Evolutionary conservation across 2,797 vertebrate genomes (phyloP).

Genomic region (Poeciliopsis paucimaculata): DNA sequence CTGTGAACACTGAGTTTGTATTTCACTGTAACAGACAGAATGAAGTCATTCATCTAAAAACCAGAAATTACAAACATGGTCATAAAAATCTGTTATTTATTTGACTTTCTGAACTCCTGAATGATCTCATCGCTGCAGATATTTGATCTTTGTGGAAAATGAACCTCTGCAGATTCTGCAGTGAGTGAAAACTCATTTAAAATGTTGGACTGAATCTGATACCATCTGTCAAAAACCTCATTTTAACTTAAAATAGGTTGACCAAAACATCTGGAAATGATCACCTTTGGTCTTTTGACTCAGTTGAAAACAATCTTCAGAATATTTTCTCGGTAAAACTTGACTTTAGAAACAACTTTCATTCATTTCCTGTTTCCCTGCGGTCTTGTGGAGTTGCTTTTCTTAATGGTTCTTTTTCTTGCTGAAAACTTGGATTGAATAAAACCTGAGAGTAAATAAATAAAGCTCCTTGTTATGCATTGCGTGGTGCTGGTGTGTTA

Average conservation of each 20-base stretch:
- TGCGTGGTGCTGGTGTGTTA: background rate
- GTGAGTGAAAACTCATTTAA: slow-evolving; percentile 21
- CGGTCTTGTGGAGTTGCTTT: background rate
- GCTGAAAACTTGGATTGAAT: background rate
- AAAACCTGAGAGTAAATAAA: background rate
- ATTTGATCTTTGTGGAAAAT: slow-evolving; percentile 34
- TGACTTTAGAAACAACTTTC: background rate
- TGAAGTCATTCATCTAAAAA: slow-evolving; percentile 16
- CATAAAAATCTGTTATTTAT: slow-evolving; percentile 19
- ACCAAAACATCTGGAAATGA: background rate
- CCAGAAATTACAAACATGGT: slow-evolving; percentile 28
- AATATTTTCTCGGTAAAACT: background rate
- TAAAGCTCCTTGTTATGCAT: background rate
- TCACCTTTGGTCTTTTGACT: slow-evolving; percentile 7
- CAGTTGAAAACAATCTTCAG: background rate
- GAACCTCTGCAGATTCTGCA: slow-evolving; percentile 57
- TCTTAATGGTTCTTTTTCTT: background rate
- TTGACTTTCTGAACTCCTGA: slow-evolving; percentile 28
- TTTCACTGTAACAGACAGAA: background rate
- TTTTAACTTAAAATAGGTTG: slow-evolving; percentile 15
- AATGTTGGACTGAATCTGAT: slow-evolving; percentile 31
- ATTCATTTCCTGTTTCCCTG: background rate
- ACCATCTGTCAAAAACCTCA: slow-evolving; percentile 19
- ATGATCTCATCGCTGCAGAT: slow-evolving; percentile 28
- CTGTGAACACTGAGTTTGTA: background rate